A percentile compares a stretch with the other conserved stretches of the same genome.
phyloP scores from a whole-genome alignment of 2,113 vertebrate species.

The Sander lucioperca region DNA sequence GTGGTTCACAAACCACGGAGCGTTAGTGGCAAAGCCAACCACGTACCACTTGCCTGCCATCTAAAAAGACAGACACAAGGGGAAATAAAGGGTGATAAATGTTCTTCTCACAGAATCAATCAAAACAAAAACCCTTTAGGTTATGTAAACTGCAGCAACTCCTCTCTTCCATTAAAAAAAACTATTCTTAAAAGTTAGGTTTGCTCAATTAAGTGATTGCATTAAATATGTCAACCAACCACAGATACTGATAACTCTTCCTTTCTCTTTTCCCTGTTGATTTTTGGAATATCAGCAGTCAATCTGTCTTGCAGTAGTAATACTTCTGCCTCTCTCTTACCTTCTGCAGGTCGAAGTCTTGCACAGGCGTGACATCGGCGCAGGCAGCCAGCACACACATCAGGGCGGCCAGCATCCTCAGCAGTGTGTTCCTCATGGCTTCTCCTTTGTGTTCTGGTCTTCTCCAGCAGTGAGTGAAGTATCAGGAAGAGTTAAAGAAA shows the following conservation, averaged over 20 bases:
- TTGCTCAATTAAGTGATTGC: not conserved
- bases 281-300: not conserved
- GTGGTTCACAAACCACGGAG: slow-evolving; percentile 84
- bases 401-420: slow-evolving; percentile 68
- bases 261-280: too few relatives aligned
- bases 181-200: not conserved
- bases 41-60: slow-evolving; percentile 89
- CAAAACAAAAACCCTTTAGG: not conserved
- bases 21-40: slow-evolving; percentile 85
- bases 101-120: not conserved
- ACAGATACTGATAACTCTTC: not conserved
- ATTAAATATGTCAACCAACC: not conserved
- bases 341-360: slow-evolving; percentile 84
- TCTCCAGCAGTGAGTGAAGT: slow-evolving; percentile 1
- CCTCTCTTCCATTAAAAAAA: not conserved
- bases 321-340: slow-evolving; percentile 67
- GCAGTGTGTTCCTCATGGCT: slow-evolving; percentile 66
- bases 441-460: not conserved
- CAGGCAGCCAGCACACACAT: slow-evolving; percentile 48
- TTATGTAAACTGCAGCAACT: not conserved
- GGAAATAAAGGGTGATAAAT: not conserved
- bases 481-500: not conserved
- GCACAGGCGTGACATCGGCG: slow-evolving; percentile 56
- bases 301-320: not conserved
- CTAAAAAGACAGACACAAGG: slow-evolving; percentile 63